A percentile compares a stretch with the other conserved stretches of the same genome.
Evolutionary conservation across 1,140 invertebrate species (phyloP).

Genomic region (Bombus confusus): DNA sequence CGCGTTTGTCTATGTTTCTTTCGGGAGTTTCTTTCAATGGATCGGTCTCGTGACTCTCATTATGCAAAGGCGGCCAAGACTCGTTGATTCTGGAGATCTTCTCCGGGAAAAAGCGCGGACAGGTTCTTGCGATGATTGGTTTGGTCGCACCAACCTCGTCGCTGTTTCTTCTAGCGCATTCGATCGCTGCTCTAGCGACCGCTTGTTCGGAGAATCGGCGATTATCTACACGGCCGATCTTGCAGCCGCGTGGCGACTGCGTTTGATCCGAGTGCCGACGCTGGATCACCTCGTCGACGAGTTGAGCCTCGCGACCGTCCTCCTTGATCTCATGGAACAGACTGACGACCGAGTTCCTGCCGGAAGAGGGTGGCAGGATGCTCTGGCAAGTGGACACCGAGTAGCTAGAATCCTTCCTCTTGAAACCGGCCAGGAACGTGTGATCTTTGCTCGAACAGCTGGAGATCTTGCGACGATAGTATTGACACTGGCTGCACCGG

Average conservation of each 20-base stretch:
- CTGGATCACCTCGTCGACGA: slow-evolving; percentile 32
- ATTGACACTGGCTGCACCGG: slow-evolving; percentile 57
- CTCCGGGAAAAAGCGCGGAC: slow-evolving; percentile 24
- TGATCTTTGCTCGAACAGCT: slow-evolving; percentile 58
- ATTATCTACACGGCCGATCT: slow-evolving; percentile 55
- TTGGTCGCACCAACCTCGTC: slow-evolving; percentile 1
- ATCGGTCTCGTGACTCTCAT: slow-evolving; percentile 13
- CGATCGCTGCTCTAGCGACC: slow-evolving; percentile 24
- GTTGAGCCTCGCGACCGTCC: slow-evolving; percentile 19
- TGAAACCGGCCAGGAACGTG: slow-evolving; percentile 47
- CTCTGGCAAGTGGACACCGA: slow-evolving; percentile 74
- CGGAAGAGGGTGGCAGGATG: slow-evolving; percentile 64
- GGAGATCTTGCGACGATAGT: slow-evolving; percentile 58
- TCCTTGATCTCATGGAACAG: slow-evolving; percentile 56
- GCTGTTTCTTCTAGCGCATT: not conserved
- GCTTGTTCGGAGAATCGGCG: slow-evolving; percentile 68
- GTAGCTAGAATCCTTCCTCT: slow-evolving; percentile 67
- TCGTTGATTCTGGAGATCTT: slow-evolving; percentile 3
- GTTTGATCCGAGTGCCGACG: slow-evolving; percentile 70
- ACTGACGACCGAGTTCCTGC: slow-evolving; percentile 62
- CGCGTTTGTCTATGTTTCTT: not conserved
- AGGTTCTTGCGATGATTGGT: slow-evolving; percentile 38
- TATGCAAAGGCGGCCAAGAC: slow-evolving; percentile 4
- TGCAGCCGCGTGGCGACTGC: slow-evolving; percentile 33
- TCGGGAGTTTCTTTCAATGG: slow-evolving; percentile 13